phyloP scores from a whole-genome alignment of 2,888 invertebrate genomes.

The Apamea crenata region DNA sequence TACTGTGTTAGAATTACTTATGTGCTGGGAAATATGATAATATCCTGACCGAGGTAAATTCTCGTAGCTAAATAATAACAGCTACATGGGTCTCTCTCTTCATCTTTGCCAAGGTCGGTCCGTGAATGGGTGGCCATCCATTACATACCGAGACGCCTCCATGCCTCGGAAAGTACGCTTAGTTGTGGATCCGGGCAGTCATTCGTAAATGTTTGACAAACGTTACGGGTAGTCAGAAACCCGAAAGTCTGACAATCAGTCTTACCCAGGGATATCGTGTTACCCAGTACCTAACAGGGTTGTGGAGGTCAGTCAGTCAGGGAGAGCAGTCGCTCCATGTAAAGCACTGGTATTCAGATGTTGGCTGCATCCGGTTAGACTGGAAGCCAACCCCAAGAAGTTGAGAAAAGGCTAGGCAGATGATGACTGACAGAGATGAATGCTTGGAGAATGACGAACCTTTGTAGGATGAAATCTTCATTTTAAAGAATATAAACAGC shows the following conservation, averaged over 20 bases:
- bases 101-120: not conserved
- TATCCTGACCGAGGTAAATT: not conserved
- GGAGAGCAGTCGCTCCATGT: not conserved
- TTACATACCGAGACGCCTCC: not conserved
- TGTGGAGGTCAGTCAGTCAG: not conserved
- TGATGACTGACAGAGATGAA: not conserved
- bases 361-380: not conserved
- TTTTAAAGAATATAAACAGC: too few species aligned
- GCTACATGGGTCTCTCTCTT: not conserved
- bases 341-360: not conserved
- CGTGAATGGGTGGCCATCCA: not conserved
- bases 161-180: too few species aligned
- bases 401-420: not conserved
- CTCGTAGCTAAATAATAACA: not conserved
- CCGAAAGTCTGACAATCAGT: too few species aligned
- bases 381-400: not conserved
- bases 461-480: too few species aligned
- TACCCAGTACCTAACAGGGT: not conserved
- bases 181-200: too few species aligned
- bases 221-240: too few species aligned
- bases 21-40: not conserved
- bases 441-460: not conserved
- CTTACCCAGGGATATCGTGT: too few species aligned
- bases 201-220: too few species aligned
- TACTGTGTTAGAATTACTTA: constrained; percentile 10